Conservation (phyloP, 2,113 vertebrate genomes). For the Rhagologus leucostigma region DNA sequence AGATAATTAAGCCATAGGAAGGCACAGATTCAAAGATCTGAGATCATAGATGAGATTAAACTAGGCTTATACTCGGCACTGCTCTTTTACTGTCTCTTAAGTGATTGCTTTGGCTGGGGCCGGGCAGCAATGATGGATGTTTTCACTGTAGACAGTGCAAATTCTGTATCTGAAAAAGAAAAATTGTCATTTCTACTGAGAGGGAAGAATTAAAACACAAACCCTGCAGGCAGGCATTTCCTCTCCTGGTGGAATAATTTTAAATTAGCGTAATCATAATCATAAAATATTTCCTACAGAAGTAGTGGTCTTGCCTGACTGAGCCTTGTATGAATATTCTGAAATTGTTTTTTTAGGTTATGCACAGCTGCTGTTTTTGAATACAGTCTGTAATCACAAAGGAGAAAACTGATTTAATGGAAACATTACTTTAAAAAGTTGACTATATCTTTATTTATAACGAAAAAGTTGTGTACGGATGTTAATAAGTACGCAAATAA, state of each 20-base stretch:
- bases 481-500: not conserved
- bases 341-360: not conserved
- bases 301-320: not conserved
- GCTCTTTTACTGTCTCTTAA: not conserved
- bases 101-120: not conserved
- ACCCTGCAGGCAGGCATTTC: not conserved
- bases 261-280: not conserved
- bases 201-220: not conserved
- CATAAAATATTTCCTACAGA: not conserved
- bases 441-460: not conserved
- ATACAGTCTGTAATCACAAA: not conserved
- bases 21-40: not conserved
- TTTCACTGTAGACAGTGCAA: not conserved
- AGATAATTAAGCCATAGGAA: not conserved
- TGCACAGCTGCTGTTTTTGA: not conserved
- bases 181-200: not conserved
- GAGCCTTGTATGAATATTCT: not conserved
- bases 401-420: not conserved
- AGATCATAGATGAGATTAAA: not conserved
- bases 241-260: not conserved
- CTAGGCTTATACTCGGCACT: not conserved
- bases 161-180: not conserved
- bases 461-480: not conserved
- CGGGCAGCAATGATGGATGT: rapidly evolving
- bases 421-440: not conserved